Conservation (phyloP, 2,888 invertebrate genomes). For the Diarsia dahlii region DNA sequence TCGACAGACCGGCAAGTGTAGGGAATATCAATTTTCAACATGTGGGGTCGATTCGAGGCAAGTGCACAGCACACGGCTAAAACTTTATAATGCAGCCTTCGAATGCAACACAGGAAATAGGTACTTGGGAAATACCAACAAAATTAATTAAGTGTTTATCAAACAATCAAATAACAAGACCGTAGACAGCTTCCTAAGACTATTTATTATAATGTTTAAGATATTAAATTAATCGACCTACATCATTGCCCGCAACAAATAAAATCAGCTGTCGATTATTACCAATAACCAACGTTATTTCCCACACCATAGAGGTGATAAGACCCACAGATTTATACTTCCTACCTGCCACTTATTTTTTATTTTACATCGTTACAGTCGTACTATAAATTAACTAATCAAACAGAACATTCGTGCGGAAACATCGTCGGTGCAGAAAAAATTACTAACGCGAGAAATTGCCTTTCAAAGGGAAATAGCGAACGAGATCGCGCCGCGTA, state of each 20-base stretch:
- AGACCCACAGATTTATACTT: conserved; percentile 40
- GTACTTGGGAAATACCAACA: neutral
- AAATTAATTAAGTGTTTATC: neutral
- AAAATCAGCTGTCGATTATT: conserved; percentile 49
- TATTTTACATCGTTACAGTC: conserved; percentile 60
- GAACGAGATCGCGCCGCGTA: conserved; percentile 73
- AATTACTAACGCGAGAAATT: conserved; percentile 77
- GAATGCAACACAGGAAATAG: neutral
- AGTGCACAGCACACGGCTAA: conserved; percentile 31
- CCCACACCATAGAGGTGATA: conserved; percentile 66
- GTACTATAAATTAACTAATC: conserved; percentile 73
- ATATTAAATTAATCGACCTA: conserved; percentile 21
- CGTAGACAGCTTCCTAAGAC: conserved; percentile 6
- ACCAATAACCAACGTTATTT: conserved; percentile 61
- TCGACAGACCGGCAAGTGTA: conserved; percentile 55
- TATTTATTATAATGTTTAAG: too few species aligned
- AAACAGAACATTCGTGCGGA: conserved; percentile 76
- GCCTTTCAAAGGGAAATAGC: conserved; percentile 80
- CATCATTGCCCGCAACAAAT: conserved; percentile 42
- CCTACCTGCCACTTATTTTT: conserved; percentile 50
- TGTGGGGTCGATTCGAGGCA: conserved; percentile 44
- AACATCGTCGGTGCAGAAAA: conserved; percentile 73
- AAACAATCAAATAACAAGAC: conserved; percentile 5
- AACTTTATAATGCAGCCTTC: too few species aligned
- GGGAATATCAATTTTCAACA: conserved; percentile 59